A percentile compares a stretch with the other conserved stretches of the same genome.
phyloP scores from a whole-genome alignment of 2,888 invertebrate genomes.

The Cotesia congregata region DNA sequence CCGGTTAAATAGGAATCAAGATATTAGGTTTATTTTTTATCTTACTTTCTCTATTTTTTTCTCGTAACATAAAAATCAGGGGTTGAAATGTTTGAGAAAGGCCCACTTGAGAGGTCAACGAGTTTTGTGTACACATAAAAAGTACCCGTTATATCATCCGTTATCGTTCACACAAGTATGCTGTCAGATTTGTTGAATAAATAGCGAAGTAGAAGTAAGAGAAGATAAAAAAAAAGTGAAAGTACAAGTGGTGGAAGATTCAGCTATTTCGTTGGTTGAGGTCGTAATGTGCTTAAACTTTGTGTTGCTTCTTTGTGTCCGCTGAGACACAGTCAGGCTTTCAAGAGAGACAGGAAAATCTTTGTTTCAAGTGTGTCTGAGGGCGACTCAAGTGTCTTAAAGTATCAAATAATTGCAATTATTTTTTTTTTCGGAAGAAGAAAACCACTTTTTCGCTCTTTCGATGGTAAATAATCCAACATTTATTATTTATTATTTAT shows the following conservation, averaged over 20 bases:
- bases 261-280: conserved; percentile 16
- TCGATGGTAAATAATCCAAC: background rate
- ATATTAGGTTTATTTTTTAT: background rate
- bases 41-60: background rate
- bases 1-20: background rate
- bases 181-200: conserved; percentile 20
- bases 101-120: conserved; percentile 7
- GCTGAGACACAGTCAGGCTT: background rate
- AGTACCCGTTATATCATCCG: conserved; percentile 4
- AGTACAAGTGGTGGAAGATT: background rate
- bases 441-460: background rate
- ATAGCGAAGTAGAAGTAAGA: background rate
- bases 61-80: background rate
- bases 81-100: background rate
- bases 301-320: conserved; percentile 6
- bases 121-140: background rate
- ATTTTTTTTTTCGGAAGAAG: background rate
- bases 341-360: conserved; percentile 2
- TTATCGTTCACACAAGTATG: conserved; percentile 9
- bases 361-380: conserved; percentile 11
- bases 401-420: conserved; percentile 6
- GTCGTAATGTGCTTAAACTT: conserved; percentile 18
- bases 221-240: background rate
- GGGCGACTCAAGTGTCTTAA: background rate
- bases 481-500: background rate